These are phyloP conservation scores for Lymantria dispar DNA, from an alignment of 2,888 invertebrate species.

Conservation along the genomic window DNA sequence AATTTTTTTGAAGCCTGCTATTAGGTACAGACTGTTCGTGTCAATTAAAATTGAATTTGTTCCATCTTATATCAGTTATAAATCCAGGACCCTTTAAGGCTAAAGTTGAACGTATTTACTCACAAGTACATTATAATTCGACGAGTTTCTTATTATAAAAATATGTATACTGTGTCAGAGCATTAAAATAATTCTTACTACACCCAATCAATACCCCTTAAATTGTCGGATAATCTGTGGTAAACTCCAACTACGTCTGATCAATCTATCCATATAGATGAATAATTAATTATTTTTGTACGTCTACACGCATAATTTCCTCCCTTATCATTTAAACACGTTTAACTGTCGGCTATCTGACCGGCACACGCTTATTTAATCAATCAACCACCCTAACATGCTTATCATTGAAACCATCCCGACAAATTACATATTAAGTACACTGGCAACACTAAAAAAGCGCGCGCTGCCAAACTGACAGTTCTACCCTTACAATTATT, in stretches of 20 bases:
- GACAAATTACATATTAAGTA: conserved; percentile 79
- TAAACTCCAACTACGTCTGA: conserved; percentile 4
- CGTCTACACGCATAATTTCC: conserved; percentile 31
- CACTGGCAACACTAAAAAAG: conserved; percentile 65
- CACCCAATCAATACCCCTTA: too few species aligned
- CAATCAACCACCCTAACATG: conserved; percentile 71
- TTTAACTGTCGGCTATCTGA: conserved; percentile 68
- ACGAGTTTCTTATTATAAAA: too few species aligned
- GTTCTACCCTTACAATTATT: conserved; percentile 46
- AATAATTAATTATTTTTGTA: conserved; percentile 10
- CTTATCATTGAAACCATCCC: conserved; percentile 69
- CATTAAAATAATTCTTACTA: too few species aligned
- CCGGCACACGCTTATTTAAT: conserved; percentile 75
- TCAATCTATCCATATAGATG: not conserved
- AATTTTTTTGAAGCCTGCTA: too few species aligned
- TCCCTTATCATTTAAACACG: conserved; percentile 58
- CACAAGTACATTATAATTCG: too few species aligned
- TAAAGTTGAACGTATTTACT: too few species aligned
- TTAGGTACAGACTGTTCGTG: too few species aligned
- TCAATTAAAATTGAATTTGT: too few species aligned
- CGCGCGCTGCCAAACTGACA: conserved; percentile 66
- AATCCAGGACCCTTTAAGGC: too few species aligned
- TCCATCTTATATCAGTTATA: too few species aligned
- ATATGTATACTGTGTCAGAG: too few species aligned
- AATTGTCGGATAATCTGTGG: too few species aligned